phyloP scores from a whole-genome alignment of 2,113 vertebrate species.

The Perca flavescens region DNA sequence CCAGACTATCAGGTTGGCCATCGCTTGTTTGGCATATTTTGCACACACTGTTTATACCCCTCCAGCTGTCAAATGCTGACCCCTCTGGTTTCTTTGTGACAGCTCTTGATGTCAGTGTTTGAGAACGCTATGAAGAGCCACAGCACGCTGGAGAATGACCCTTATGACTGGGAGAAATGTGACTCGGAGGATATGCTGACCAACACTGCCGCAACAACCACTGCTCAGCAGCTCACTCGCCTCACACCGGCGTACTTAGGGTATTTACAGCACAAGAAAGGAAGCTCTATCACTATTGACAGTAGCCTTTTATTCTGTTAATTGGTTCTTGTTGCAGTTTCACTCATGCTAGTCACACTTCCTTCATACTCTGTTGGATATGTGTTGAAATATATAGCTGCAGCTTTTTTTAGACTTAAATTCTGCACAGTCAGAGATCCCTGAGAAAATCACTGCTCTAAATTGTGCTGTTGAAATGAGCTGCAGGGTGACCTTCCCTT shows the following conservation, averaged over 20 bases:
- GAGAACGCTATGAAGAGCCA: conserved; percentile 94
- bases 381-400: conserved; percentile 10
- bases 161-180: conserved; percentile 98
- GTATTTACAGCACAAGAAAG: conserved; percentile 74
- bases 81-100: conserved; percentile 48
- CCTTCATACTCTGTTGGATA: conserved; percentile 18
- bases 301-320: not conserved
- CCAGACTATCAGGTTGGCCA: conserved; percentile 94
- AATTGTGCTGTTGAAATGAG: conserved; percentile 51
- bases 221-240: conserved; percentile 94
- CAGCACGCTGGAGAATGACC: conserved; percentile 93
- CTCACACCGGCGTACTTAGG: conserved; percentile 95
- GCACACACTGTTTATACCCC: conserved; percentile 2
- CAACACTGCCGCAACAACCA: conserved; percentile 89
- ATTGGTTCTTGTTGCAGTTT: not conserved
- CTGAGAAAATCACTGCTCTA: conserved; percentile 60
- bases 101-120: conserved; percentile 96
- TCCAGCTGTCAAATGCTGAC: conserved; percentile 38
- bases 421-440: conserved; percentile 60
- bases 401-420: conserved; percentile 47
- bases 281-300: not conserved
- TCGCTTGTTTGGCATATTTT: conserved; percentile 13
- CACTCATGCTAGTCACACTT: not conserved
- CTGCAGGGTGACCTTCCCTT: conserved; percentile 63
- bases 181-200: conserved; percentile 91